Percentiles rank a stretch among this genome's conserved stretches.
These are phyloP conservation scores for Heliocidaris tuberculata DNA, from an alignment of 35 echinoderm and acorn worm species.

Conservation along the genomic window DNA sequence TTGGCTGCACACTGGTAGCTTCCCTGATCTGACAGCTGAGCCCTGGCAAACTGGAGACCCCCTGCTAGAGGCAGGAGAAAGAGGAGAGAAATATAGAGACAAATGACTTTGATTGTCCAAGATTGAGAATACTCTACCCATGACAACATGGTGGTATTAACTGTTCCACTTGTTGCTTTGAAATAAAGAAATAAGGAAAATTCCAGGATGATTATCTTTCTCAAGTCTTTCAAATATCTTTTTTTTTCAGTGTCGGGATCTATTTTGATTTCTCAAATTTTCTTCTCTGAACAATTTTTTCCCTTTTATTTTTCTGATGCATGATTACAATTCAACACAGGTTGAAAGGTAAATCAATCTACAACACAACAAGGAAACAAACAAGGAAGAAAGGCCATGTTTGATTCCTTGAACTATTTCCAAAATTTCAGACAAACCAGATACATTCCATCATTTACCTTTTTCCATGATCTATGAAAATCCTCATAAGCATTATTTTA, in stretches of 20 bases:
- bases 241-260: neutral
- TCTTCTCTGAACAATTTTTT: neutral
- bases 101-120: slow-evolving; percentile 16
- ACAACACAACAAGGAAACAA: too few species aligned
- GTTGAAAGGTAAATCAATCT: neutral
- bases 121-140: neutral
- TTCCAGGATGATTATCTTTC: neutral
- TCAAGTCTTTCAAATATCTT: neutral
- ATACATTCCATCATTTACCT: too few species aligned
- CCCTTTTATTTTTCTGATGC: neutral
- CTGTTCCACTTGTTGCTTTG: neutral
- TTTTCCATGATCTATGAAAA: neutral
- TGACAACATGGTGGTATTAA: neutral
- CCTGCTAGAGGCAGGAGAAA: slow-evolving; percentile 45
- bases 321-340: neutral
- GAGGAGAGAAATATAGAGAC: slow-evolving; percentile 10
- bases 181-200: neutral
- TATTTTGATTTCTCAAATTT: neutral
- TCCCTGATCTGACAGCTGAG: slow-evolving; percentile 68
- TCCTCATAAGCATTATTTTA: neutral
- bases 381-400: too few species aligned
- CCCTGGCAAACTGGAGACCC: slow-evolving; percentile 26
- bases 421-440: neutral
- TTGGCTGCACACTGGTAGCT: slow-evolving; percentile 74
- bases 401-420: neutral